Evolutionary conservation across 2,888 invertebrate species (phyloP).

Genomic region (Norana najaformis): DNA sequence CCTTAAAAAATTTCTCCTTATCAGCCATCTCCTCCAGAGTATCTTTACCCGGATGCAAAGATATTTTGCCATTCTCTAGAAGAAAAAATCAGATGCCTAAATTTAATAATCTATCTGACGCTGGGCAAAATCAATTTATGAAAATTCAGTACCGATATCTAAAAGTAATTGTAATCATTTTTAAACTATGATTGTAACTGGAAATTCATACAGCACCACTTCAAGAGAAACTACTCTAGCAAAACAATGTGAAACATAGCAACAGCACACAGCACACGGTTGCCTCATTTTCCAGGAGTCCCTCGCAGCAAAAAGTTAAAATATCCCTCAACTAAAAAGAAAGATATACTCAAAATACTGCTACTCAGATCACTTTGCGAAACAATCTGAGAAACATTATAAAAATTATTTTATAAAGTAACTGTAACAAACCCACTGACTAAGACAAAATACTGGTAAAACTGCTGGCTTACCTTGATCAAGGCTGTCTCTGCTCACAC

Average conservation of each 20-base stretch:
- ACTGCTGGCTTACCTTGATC: conserved; percentile 46
- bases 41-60: conserved; percentile 42
- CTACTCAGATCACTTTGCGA: not conserved
- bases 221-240: too few relatives aligned
- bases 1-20: conserved; percentile 57
- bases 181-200: too few relatives aligned
- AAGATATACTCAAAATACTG: too few relatives aligned
- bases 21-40: conserved; percentile 58
- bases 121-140: not conserved
- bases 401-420: not conserved
- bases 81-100: not conserved
- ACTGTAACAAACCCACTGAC: too few relatives aligned
- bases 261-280: not conserved
- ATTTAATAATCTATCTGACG: not conserved
- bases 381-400: not conserved
- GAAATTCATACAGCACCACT: not conserved
- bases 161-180: not conserved
- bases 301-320: not conserved
- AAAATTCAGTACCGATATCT: not conserved
- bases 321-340: not conserved
- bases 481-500: conserved; percentile 56
- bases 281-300: too few relatives aligned
- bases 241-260: too few relatives aligned
- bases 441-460: not conserved
- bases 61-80: not conserved